A percentile compares a stretch with the other conserved stretches of the same genome.
Evolutionary conservation across 1,140 invertebrate species (phyloP).

Genomic region (Spodoptera litura): DNA sequence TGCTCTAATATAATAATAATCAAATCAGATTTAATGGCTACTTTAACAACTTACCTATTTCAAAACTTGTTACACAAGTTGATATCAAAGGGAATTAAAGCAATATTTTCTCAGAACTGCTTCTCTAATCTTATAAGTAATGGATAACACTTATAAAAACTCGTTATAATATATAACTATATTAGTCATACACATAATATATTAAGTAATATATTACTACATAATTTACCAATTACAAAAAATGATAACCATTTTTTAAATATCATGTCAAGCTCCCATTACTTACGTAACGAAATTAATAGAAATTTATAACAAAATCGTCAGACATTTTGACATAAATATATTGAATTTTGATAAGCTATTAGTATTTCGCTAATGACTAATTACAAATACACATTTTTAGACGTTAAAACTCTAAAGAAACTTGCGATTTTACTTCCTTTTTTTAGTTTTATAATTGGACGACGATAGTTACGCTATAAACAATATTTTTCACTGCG

Average conservation of each 20-base stretch:
- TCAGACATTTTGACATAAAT: conserved; percentile 11
- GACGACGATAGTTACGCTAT: no score
- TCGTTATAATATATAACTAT: neutral
- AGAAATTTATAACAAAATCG: conserved; percentile 12
- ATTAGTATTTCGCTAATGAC: neutral
- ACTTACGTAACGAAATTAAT: conserved; percentile 35
- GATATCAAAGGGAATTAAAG: no score
- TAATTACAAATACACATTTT: neutral
- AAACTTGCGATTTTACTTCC: no score
- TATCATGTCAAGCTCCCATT: conserved; percentile 12
- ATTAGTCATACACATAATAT: conserved; percentile 8
- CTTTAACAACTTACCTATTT: no score
- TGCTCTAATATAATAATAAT: no score
- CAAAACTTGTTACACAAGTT: no score
- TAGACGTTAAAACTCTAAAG: no score
- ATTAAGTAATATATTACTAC: neutral
- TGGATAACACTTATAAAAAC: neutral
- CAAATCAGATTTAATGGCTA: no score
- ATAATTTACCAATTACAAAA: conserved; percentile 24
- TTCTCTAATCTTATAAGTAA: neutral
- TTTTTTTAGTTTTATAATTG: no score
- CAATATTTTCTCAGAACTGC: neutral
- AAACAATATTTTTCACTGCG: no score
- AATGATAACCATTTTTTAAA: conserved; percentile 1
- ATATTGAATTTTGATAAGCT: conserved; percentile 7